A percentile compares a stretch with the other conserved stretches of the same genome.
phyloP scores from a whole-genome alignment of 1,140 invertebrate species.

The Drosophila trapezifrons region DNA sequence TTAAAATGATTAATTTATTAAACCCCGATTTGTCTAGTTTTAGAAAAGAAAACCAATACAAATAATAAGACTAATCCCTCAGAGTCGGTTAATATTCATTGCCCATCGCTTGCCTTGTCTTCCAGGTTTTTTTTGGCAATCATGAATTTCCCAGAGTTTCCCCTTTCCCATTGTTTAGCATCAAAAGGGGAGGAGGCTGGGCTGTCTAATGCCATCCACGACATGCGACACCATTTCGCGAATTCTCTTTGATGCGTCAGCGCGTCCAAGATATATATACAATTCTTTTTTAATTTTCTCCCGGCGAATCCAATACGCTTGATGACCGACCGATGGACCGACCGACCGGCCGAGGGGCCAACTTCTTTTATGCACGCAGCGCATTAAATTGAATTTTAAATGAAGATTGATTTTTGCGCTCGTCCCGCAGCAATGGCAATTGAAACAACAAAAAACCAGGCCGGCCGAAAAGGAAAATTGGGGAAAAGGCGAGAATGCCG shows the following conservation, averaged over 20 bases:
- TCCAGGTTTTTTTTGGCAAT: constrained; percentile 5
- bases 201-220: constrained; percentile 10
- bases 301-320: constrained; percentile 56
- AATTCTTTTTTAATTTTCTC: constrained; percentile 50
- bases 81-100: neutral
- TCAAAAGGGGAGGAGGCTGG: neutral
- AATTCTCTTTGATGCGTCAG: constrained; percentile 56
- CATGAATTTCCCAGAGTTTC: neutral
- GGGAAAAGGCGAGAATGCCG: constrained; percentile 23
- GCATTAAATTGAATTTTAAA: constrained; percentile 79
- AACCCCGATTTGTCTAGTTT: too few relatives aligned
- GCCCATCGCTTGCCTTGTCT: neutral
- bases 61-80: neutral
- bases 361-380: constrained; percentile 64
- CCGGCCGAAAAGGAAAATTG: constrained; percentile 4
- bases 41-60: neutral
- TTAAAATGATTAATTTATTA: too few relatives aligned
- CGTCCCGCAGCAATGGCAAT: constrained; percentile 28
- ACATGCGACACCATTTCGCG: constrained; percentile 39
- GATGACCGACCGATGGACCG: constrained; percentile 34
- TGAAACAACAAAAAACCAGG: constrained; percentile 10
- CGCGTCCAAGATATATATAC: constrained; percentile 23
- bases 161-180: neutral
- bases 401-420: constrained; percentile 77
- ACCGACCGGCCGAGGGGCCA: constrained; percentile 13